Conservation (phyloP, 1,140 invertebrate genomes). For the Orius laevigatus region DNA sequence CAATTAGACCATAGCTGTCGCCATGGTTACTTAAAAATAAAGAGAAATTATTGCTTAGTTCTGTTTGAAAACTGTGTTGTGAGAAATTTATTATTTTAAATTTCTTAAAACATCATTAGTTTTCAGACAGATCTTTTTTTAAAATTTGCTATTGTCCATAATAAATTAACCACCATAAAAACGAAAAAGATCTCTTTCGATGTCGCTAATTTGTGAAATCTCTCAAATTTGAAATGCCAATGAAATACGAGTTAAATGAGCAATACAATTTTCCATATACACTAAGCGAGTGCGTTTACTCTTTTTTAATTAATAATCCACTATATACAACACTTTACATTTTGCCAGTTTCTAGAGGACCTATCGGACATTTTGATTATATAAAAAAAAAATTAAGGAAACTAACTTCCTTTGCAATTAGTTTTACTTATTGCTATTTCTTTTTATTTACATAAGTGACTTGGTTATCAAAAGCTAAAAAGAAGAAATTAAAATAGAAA, state of each 20-base stretch:
- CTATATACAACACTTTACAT: conserved; percentile 4
- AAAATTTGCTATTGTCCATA: not conserved
- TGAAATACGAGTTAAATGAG: conserved; percentile 12
- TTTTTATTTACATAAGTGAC: conserved; percentile 8
- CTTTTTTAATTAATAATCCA: conserved; percentile 10
- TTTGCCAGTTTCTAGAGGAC: conserved; percentile 9
- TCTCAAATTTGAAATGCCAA: conserved; percentile 4
- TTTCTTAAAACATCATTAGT: too few species aligned
- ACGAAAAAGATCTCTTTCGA: not conserved
- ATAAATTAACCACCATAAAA: not conserved
- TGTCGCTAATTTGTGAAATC: not conserved
- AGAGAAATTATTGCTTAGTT: too few species aligned
- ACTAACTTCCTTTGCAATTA: not conserved
- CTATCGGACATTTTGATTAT: conserved; percentile 1
- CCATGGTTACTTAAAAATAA: too few species aligned
- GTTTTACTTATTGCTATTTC: conserved; percentile 1
- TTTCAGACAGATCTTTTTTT: not conserved
- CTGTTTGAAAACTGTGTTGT: too few species aligned
- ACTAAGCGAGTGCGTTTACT: conserved; percentile 12
- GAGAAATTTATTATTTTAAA: too few species aligned
- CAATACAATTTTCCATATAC: conserved; percentile 14
- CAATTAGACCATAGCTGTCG: too few species aligned
- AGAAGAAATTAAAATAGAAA: not conserved
- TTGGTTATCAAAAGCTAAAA: not conserved
- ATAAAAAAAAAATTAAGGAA: not conserved